Base-by-base conservation (phyloP, 1,140 invertebrate species). In the Tachypleus tridentatus region DNA sequence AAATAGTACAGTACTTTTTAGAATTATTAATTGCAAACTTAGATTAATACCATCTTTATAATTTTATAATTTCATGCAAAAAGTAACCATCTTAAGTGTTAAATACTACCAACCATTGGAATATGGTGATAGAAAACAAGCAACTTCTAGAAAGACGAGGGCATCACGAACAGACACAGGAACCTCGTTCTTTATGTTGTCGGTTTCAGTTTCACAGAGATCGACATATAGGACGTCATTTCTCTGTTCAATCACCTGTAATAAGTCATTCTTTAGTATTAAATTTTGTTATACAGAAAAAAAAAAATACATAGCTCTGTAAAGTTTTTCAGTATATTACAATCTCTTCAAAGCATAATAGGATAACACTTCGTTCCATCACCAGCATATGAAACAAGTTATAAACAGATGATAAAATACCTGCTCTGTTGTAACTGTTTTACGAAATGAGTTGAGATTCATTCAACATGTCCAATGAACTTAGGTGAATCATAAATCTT, bases 81-180 rank as follows among this genome's bases (percentile, higher is more conserved):
- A 29, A 29, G 29, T 29, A 29, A 2, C 29, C 29, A 29, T 29
- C 29, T 29, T 29, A 29, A 29, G 29, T 29, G 29, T 29, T 29
- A 2, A 29, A 29, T 29, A 29, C 29, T 29, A 29, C 29, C 29
- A 29, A 29, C 29, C 29, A 29, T 1, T 29, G 29, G 29, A 29
- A 29, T 29, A 29, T 29, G 29, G 29, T 2, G 7, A n/a, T 6
- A 54, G 49, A 61, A 67, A 67, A 3, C 60, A n/a, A 49, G 62
- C 67, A 4, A 53, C 10, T 56, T 68, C 67, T 29, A 64, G 49
- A 58, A 68, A 68, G 11, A 68, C 60, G 5, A 68, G 56, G 51
- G 71, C 73, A 60, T 80, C 77, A 4, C 75, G 71, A n/a, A 82
- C 69, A 6, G 77, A 79, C 58, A 77, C 70, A 3, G 76, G 72